phyloP scores from a whole-genome alignment of 2,113 vertebrate genomes.

The Ptilonorhynchus violaceus region DNA sequence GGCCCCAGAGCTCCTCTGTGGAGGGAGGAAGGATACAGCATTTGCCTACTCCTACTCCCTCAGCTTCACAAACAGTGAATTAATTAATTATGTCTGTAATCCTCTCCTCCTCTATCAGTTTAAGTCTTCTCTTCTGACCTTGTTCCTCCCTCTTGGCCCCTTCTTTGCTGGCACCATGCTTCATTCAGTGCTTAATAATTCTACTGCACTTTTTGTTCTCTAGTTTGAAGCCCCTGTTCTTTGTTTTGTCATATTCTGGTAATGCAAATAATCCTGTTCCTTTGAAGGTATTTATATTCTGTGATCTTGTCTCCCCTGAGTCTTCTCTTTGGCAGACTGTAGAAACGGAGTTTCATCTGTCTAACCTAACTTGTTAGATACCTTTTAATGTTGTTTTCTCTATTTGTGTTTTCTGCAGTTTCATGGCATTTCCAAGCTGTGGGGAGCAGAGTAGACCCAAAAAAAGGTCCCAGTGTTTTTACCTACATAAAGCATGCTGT shows the following conservation, averaged over 20 bases:
- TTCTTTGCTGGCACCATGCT: neutral
- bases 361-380: neutral
- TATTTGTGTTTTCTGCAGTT: neutral
- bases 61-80: neutral
- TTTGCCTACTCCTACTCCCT: neutral
- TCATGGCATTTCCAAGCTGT: neutral
- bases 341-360: neutral
- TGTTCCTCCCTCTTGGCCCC: neutral
- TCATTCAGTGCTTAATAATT: neutral
- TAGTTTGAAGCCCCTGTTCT: neutral
- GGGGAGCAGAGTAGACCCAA: neutral
- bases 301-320: conserved; percentile 40
- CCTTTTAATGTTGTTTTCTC: neutral
- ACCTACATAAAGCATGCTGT: neutral
- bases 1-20: neutral
- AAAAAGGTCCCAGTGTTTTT: neutral
- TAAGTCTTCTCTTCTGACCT: neutral
- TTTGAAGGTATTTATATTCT: conserved; percentile 25
- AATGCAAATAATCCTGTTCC: conserved; percentile 22
- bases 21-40: neutral
- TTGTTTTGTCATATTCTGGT: conserved; percentile 17
- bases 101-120: neutral
- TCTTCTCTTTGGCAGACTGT: neutral
- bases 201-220: neutral
- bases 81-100: neutral